Evolutionary conservation across 2,113 vertebrate genomes (phyloP).

Genomic region (Entelurus aequoreus): DNA sequence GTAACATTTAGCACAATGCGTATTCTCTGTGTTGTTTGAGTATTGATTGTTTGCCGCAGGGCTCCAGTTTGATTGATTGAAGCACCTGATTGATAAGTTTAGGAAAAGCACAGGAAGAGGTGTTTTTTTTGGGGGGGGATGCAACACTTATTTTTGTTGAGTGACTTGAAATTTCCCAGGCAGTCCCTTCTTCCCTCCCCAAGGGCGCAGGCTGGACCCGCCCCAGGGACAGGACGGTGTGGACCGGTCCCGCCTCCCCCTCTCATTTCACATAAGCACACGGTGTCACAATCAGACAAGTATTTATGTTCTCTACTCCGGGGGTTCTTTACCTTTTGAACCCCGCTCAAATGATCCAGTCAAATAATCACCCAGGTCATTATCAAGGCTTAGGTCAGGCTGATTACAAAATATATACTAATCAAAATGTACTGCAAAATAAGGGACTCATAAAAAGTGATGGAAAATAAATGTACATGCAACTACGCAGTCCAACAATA

Average conservation of each 20-base stretch:
- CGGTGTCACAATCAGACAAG: no score
- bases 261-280: slow-evolving; percentile 10
- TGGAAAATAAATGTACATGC: no score
- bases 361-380: no score
- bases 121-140: slow-evolving; percentile 7
- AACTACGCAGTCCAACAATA: no score
- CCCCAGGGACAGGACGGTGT: slow-evolving; percentile 86
- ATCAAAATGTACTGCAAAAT: no score
- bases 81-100: slow-evolving; percentile 13
- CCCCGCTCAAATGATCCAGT: no score
- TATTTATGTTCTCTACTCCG: no score
- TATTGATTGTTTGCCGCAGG: neutral
- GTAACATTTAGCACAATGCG: no score
- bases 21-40: neutral
- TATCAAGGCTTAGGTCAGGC: no score
- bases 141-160: slow-evolving; percentile 50
- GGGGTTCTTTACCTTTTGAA: no score
- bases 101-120: slow-evolving; percentile 18
- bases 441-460: no score
- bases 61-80: neutral
- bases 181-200: slow-evolving; percentile 84
- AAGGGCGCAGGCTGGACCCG: slow-evolving; percentile 83
- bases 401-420: no score
- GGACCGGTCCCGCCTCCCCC: slow-evolving; percentile 39
- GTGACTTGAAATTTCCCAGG: slow-evolving; percentile 56